Base-by-base conservation (phyloP, 2,113 vertebrate genomes). In the Pangasianodon hypophthalmus region DNA sequence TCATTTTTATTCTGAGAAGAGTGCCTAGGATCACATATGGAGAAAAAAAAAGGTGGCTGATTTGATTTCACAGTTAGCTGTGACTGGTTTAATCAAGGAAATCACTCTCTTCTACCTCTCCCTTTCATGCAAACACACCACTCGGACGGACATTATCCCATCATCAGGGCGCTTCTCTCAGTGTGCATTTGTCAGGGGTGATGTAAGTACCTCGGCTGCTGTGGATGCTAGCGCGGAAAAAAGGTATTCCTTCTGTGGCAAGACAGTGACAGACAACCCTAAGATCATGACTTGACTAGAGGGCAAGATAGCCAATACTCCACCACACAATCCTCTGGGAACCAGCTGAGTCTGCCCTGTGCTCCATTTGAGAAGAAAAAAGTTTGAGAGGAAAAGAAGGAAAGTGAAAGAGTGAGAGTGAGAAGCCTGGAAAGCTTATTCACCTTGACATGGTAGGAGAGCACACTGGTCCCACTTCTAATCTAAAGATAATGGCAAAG, bases 401-500 rank as follows among this genome's bases (percentile, higher is more conserved):
- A 82, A 82, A 52, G 79, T 52, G 54, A 87, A 24, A 64, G 75
- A 79, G 75, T 50, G 9, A 32, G 73, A 64, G 29, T 58, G 75
- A 80, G 29, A 21, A 18, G 19, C 52, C 71, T 79, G 41, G 50
- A 44, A 79, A 19, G 69, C 54, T 91, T 89, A 86, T 89, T 89
- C 79, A 87, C 84, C 64, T 64, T 89, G 90, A 83, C 75, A 67
- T 73, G 87, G 41, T 21, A 32, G 80, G 32, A 87, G 80, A 75
- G 56, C 60, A 85, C 85, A 71, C 46, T 21, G 50, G 82, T 62
- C 81, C 86, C 81, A 81, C 80, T 44, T 71, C 82, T 85, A 87
- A 87, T 91, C 90, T 87, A 84, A 54, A 91, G 90, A 77, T 83
- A 91, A 89, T 79, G 71, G 54, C 88, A 84, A 58, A 87, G 6